These are phyloP conservation scores for Cydia strobilella DNA, from an alignment of 1,140 invertebrate genomes.

Conservation along the genomic window DNA sequence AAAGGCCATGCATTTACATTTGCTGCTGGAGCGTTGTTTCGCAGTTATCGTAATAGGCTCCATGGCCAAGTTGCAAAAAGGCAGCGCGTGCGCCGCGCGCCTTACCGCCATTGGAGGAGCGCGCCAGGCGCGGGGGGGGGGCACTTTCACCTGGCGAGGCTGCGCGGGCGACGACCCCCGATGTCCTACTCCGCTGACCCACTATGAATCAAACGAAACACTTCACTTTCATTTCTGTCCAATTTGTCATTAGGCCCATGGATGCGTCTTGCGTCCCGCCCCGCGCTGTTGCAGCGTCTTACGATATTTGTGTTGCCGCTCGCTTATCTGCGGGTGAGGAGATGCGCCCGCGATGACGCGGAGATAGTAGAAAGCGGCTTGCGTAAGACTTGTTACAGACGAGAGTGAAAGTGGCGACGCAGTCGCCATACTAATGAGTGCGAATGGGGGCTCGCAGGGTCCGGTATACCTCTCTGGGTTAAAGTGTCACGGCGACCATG, in stretches of 20 bases:
- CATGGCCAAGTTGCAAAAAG: slow-evolving; percentile 78
- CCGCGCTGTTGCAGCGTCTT: slow-evolving; percentile 54
- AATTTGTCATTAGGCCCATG: slow-evolving; percentile 67
- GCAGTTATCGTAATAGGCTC: slow-evolving; percentile 73
- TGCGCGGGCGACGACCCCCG: slow-evolving; percentile 76
- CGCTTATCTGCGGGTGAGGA: slow-evolving; percentile 21
- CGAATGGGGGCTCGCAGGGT: slow-evolving; percentile 62
- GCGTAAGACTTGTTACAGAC: slow-evolving; percentile 70
- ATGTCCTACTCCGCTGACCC: slow-evolving; percentile 77
- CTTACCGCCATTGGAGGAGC: slow-evolving; percentile 59
- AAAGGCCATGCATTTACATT: slow-evolving; percentile 70
- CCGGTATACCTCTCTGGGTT: slow-evolving; percentile 70
- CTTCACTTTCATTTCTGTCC: slow-evolving; percentile 75
- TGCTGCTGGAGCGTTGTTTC: slow-evolving; percentile 64
- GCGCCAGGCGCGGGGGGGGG: slow-evolving; percentile 62
- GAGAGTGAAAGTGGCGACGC: slow-evolving; percentile 76
- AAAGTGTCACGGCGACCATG: slow-evolving; percentile 63
- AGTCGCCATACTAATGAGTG: slow-evolving; percentile 76
- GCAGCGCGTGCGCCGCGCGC: slow-evolving; percentile 70
- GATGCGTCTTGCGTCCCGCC: slow-evolving; percentile 61
- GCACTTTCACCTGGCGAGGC: slow-evolving; percentile 77
- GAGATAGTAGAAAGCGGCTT: slow-evolving; percentile 74
- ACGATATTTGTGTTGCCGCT: slow-evolving; percentile 47
- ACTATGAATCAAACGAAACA: slow-evolving; percentile 72
- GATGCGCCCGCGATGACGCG: slow-evolving; percentile 40